Base-by-base conservation (phyloP, 2,888 invertebrate species). In the Dolichopus griseipennis region DNA sequence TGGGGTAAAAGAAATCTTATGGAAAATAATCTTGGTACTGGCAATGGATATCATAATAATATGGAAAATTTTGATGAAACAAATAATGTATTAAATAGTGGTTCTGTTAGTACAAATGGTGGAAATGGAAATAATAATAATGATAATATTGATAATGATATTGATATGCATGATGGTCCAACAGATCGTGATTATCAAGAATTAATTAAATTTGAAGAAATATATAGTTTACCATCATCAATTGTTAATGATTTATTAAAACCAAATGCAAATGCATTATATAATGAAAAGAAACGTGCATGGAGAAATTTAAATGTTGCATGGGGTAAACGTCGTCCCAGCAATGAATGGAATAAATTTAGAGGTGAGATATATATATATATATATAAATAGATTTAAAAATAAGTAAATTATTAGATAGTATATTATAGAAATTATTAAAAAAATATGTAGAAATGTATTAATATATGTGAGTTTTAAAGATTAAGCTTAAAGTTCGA, bases 241-340 rank as follows among this genome's bases (percentile, higher is more conserved):
- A 37, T n/a, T 64, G n/a, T 33, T 34, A 34, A 33, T 64, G 33
- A 64, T 37, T n/a, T 34, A 37, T 37, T 34, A 7, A 20, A 37
- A 37, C 63, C 12, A 15, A 27, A 27, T 18, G 27, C n/a, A n/a
- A 12, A 22, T 18, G 27, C 71, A 10, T 43, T 71, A 0, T 52
- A 52, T 52, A 74, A 81, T 64, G 79, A 80, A 71, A 83, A 87
- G 73, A 90, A 90, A 79, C 83, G 87, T 69, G 86, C 86, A 66
- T 90, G 90, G 90, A 86, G 85, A 67, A 85, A 86, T 64, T 84
- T 90, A 77, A 87, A 87, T 76, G 88, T 86, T n/a, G 87, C 88
- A 21, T 90, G 90, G 90, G 90, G 90, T 74, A 90, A 90, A 81
- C 83, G 90, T 69, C 85, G 87, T 7, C 85, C 84, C 69, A 76